Percentiles rank a stretch among this genome's conserved stretches.
These are phyloP conservation scores for Pararge aegeria DNA, from an alignment of 1,140 invertebrate species.

Conservation along the genomic window DNA sequence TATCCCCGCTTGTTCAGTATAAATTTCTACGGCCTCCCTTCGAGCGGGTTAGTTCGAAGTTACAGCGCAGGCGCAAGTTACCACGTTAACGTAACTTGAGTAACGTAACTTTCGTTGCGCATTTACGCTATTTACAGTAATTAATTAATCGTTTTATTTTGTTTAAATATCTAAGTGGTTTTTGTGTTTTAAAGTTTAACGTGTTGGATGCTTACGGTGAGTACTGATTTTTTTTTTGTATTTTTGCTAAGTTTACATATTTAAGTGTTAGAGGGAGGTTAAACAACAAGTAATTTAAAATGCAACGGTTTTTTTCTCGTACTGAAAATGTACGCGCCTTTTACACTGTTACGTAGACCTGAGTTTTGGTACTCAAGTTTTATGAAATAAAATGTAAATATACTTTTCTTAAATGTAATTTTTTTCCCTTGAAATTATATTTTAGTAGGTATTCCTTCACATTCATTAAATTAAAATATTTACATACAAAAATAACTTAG, in stretches of 20 bases:
- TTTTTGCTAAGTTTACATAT: background rate
- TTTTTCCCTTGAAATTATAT: too few relatives aligned
- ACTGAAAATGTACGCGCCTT: too few relatives aligned
- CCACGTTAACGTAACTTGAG: too few relatives aligned
- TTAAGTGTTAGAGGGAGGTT: background rate
- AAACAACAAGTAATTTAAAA: background rate
- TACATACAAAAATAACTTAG: too few relatives aligned
- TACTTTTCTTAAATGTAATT: too few relatives aligned
- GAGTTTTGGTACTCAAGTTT: too few relatives aligned
- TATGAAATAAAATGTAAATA: too few relatives aligned
- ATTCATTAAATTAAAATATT: too few relatives aligned
- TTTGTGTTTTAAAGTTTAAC: slow-evolving; percentile 1
- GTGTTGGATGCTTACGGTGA: slow-evolving; percentile 5
- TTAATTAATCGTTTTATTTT: slow-evolving; percentile 7
- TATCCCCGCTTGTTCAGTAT: slow-evolving; percentile 25
- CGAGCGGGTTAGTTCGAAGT: slow-evolving; percentile 22
- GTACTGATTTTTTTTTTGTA: background rate
- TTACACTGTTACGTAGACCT: too few relatives aligned
- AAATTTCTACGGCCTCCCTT: slow-evolving; percentile 25
- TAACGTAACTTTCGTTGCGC: background rate
- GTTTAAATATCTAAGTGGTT: slow-evolving; percentile 9
- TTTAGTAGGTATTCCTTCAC: too few relatives aligned
- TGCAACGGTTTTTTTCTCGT: slow-evolving; percentile 7
- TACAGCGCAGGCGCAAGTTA: slow-evolving; percentile 20
- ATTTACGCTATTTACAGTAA: slow-evolving; percentile 12